Evolutionary conservation across 2,888 invertebrate species (phyloP).

Genomic region (Xanthorhoe designata): DNA sequence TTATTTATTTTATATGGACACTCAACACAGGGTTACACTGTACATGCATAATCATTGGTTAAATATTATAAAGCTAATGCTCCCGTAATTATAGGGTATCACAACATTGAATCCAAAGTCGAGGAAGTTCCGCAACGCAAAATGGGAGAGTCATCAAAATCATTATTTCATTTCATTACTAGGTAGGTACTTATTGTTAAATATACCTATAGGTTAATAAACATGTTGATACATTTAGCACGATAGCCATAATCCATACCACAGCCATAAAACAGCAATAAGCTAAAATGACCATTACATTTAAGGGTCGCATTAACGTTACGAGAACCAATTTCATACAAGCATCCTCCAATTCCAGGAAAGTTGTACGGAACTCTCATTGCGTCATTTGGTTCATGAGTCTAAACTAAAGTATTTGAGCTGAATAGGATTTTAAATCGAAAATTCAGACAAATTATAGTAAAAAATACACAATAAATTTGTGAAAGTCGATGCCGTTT

Average conservation of each 20-base stretch:
- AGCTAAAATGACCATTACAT: slow-evolving; percentile 44
- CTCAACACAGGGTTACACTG: too few species aligned
- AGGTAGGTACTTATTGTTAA: too few species aligned
- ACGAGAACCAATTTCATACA: slow-evolving; percentile 44
- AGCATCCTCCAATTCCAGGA: slow-evolving; percentile 27
- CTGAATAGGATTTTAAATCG: background rate
- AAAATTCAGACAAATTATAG: background rate
- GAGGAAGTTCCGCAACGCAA: too few species aligned
- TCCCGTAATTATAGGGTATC: too few species aligned
- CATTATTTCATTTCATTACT: too few species aligned
- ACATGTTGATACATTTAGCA: background rate
- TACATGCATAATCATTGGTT: too few species aligned
- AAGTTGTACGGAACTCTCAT: slow-evolving; percentile 27
- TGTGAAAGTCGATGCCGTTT: too few species aligned
- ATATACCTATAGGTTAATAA: background rate
- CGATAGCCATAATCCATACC: slow-evolving; percentile 34
- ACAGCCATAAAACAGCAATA: slow-evolving; percentile 48
- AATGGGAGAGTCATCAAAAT: too few species aligned
- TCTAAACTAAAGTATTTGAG: background rate
- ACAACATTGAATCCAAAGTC: too few species aligned
- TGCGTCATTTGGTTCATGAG: background rate
- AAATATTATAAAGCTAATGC: too few species aligned
- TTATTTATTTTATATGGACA: too few species aligned
- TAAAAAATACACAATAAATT: too few species aligned
- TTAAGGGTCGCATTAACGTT: slow-evolving; percentile 49